A percentile compares a stretch with the other conserved stretches of the same genome.
These are phyloP conservation scores for Gasteruption jaculator DNA, from an alignment of 2,888 invertebrate genomes.

Conservation along the genomic window DNA sequence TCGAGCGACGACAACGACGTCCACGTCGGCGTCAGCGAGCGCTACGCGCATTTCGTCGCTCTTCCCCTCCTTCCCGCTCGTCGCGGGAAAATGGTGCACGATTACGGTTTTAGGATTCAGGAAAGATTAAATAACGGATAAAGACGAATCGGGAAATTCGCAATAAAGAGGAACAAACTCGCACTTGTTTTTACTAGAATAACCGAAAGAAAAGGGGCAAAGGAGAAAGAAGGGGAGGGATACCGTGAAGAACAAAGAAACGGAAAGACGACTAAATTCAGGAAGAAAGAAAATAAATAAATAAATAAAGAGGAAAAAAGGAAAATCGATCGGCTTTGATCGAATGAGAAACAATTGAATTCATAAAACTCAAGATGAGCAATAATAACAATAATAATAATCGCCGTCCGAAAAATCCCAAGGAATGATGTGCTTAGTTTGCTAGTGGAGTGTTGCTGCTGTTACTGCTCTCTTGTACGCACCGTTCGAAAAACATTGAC, in stretches of 20 bases:
- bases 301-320: no score
- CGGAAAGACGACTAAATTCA: no score
- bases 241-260: conserved; percentile 16
- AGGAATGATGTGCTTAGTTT: no score
- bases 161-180: background rate
- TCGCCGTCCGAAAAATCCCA: no score
- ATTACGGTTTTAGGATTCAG: conserved; percentile 2
- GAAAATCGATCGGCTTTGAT: no score
- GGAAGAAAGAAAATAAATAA: no score
- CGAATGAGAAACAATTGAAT: no score
- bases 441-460: no score
- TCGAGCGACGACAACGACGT: conserved; percentile 22
- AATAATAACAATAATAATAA: no score
- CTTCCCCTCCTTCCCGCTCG: conserved; percentile 10
- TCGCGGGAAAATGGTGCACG: conserved; percentile 27
- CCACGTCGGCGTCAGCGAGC: conserved; percentile 22
- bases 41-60: conserved; percentile 9
- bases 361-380: no score
- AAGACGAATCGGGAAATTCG: background rate
- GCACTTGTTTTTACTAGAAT: background rate
- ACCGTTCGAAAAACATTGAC: conserved; percentile 42
- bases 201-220: conserved; percentile 1
- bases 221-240: conserved; percentile 7
- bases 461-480: no score
- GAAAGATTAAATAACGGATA: conserved; percentile 3